These are phyloP conservation scores for Papilio demoleus DNA, from an alignment of 2,888 invertebrate genomes.

Conservation along the genomic window DNA sequence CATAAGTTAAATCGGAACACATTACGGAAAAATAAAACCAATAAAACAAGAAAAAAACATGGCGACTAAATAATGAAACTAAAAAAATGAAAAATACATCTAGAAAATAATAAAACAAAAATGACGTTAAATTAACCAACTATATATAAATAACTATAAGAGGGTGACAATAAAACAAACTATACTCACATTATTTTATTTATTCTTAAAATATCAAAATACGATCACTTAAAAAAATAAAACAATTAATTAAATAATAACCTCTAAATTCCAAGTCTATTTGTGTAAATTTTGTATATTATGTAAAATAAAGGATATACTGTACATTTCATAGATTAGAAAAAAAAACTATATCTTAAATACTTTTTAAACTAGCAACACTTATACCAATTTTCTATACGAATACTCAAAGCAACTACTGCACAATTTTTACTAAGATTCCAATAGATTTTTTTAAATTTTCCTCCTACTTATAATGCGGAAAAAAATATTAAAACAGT, in stretches of 20 bases:
- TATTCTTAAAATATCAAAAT: conserved; percentile 58
- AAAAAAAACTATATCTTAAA: conserved; percentile 29
- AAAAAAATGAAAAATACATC: not conserved
- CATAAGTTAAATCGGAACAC: conserved; percentile 10
- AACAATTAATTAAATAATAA: conserved; percentile 47
- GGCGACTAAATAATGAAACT: conserved; percentile 1
- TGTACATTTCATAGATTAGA: conserved; percentile 31
- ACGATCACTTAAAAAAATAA: conserved; percentile 53
- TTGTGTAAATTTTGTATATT: conserved; percentile 21
- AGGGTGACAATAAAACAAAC: conserved; percentile 44
- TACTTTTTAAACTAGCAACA: conserved; percentile 40
- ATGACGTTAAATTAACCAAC: conserved; percentile 15
- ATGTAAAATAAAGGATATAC: conserved; percentile 31
- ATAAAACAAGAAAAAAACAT: not conserved
- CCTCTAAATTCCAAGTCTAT: conserved; percentile 34
- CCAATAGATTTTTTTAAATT: conserved; percentile 15
- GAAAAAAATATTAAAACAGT: not conserved
- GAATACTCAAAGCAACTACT: conserved; percentile 46
- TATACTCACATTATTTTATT: conserved; percentile 49
- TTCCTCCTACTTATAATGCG: conserved; percentile 7
- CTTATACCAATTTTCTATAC: conserved; percentile 36
- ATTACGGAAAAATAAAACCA: too few species aligned
- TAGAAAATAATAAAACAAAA: not conserved
- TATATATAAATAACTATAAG: not conserved
- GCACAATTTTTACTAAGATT: conserved; percentile 28